Evolutionary conservation across 2,888 invertebrate species (phyloP), one percentile per base, ranked within the genome.

Genomic region (Netelia melanura): DNA sequence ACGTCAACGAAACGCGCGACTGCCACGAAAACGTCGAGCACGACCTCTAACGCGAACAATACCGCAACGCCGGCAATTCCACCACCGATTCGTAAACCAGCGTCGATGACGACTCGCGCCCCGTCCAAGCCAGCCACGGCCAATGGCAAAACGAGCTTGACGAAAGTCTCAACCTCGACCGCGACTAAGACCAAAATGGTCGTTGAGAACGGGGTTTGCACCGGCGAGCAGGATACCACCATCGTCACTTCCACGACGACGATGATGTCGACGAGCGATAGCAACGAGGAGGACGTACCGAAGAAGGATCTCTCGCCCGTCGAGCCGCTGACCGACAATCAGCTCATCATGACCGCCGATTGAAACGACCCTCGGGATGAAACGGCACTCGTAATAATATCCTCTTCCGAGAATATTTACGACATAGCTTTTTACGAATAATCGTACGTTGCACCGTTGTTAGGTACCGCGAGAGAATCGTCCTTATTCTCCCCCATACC

Each of bases 251-350:
- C 80, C 3, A 74, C 79, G 30, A 91, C 90, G 67, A 88, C 90
- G 38, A 90, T 90, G 90, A 90, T 92, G 74, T 93, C 91, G 44
- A 89, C 89, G 90, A 93, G 92, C 86, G 88, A 84, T 30, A 91
- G 89, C 83, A 90, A 86, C 81, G 91, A 91, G 83, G 92, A 92
- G 67, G 92, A 92, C 83, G 91, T 92, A 70, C 95, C 95, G 91
- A 92, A 94, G 90, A 95, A 95, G 89, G 95, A 95, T 71, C 93
- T 94, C 88, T 95, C 95, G 89, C 95, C 95, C 68, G 88, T 93
- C 25, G 89, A 90, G 9, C 80, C 90, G 3, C 90, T 91, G 67
- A 91, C 90, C 78, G 93, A 93, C 67, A 93, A 93, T 89, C 93
- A 93, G 80, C 89, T 93, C 64, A 92, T 93, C 77, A 88, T 90